Base-by-base conservation (phyloP, 2,797 vertebrate genomes). In the Chrosomus eos region DNA sequence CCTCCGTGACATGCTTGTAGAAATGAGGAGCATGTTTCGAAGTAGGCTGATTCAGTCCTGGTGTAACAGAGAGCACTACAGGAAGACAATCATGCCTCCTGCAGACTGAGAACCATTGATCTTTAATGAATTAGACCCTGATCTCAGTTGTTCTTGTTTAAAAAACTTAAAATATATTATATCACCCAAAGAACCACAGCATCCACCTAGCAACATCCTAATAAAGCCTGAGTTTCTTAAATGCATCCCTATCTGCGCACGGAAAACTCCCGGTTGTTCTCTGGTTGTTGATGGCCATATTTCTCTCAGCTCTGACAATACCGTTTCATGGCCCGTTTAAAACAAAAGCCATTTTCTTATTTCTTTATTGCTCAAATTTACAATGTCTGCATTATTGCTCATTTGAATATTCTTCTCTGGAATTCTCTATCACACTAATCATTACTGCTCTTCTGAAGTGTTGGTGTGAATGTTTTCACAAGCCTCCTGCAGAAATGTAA, bases 271-370 rank as follows among this genome's bases (percentile, higher is more conserved):
- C 80, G n/a, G n/a, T n/a, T n/a, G n/a, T n/a, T 87, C 91, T 78
- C 89, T 85, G 76, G 70, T 83, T 16, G 48, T 8, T 75, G 84
- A 26, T 81, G 84, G 90, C 86, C 89, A 85, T 93, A 92, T 92
- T 91, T 92, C 90, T 91, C 84, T 7, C 14, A 55, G 75, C 77
- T 88, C 77, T 91, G 89, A 91, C 89, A 90, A 86, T 82, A 40
- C 87, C 67, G 10, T 90, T 92, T 91, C 85, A 87, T 84, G 77
- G 88, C 88, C 87, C 86, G 70, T 82, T 89, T 88, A 89, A 92
- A 76, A 67, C 70, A 89, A 73, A 72, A 66, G 77, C 85, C 58
- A 80, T 93, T 92, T 93, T 90, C 84, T 85, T 86, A 88, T 86
- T 60, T 86, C 88, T 82, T 88, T 83, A 88, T 87, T 84, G 53